Percentiles rank a stretch among this genome's conserved stretches.
Evolutionary conservation across 2,797 vertebrate genomes (phyloP).

Genomic region (Sarcoramphus papa): DNA sequence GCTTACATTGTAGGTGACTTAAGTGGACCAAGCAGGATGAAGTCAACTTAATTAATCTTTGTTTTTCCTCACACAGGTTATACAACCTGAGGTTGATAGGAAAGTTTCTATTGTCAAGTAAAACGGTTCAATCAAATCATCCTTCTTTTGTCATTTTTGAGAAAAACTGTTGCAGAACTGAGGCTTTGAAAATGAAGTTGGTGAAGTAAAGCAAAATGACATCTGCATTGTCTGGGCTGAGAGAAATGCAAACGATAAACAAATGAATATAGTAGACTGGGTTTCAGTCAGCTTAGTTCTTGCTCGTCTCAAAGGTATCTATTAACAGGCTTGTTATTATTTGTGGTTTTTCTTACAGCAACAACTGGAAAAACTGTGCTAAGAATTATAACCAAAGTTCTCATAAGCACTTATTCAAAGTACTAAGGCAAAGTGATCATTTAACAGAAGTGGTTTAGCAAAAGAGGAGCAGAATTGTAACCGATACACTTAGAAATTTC

Average conservation of each 20-base stretch:
- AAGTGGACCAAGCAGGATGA: background rate
- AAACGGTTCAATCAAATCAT: background rate
- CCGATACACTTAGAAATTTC: background rate
- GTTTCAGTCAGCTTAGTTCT: background rate
- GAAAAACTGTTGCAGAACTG: background rate
- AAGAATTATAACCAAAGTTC: background rate
- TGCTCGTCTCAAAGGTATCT: background rate
- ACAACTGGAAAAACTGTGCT: background rate
- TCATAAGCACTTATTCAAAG: background rate
- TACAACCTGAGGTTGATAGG: background rate
- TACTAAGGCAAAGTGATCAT: background rate
- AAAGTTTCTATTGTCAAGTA: background rate
- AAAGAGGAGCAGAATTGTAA: background rate
- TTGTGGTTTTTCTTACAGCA: background rate
- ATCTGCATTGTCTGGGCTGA: background rate
- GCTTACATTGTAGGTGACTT: background rate
- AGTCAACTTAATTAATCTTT: background rate
- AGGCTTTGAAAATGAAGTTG: background rate
- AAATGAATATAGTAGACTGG: background rate
- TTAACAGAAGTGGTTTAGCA: background rate
- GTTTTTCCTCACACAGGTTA: background rate
- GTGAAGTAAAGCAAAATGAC: background rate
- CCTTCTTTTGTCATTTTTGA: background rate
- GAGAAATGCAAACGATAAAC: background rate
- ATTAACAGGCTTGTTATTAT: background rate